Evolutionary conservation across 2,888 invertebrate genomes (phyloP).

Genomic region (Halictus quadricinctus): DNA sequence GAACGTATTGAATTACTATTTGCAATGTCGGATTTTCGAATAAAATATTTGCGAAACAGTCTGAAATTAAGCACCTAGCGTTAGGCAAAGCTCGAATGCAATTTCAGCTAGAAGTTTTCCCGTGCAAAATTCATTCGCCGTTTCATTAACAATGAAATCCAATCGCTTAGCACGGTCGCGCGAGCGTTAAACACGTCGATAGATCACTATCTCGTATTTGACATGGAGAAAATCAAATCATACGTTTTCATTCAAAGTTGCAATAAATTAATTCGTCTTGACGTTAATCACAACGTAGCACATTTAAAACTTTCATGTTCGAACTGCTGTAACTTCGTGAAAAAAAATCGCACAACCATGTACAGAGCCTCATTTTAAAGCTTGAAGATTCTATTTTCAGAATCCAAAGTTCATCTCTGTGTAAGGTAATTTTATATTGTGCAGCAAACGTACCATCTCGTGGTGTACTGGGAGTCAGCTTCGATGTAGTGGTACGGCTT

Average conservation of each 20-base stretch:
- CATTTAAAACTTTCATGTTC: background rate
- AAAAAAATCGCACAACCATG: background rate
- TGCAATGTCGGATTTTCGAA: too few relatives aligned
- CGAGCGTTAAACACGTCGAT: background rate
- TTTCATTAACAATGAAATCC: background rate
- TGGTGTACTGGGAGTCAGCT: background rate
- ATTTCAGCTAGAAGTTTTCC: background rate
- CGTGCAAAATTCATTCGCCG: background rate
- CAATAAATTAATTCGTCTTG: background rate
- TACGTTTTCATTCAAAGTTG: background rate
- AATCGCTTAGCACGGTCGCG: background rate
- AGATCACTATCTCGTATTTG: background rate
- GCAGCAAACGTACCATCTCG: background rate
- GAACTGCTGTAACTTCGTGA: background rate
- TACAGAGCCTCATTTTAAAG: background rate
- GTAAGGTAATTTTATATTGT: background rate
- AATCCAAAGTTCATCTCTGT: background rate
- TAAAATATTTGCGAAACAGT: too few relatives aligned
- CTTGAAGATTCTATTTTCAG: background rate
- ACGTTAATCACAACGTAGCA: background rate
- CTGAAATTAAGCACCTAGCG: background rate
- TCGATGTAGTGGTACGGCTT: background rate
- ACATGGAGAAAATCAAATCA: background rate
- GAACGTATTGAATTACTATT: background rate
- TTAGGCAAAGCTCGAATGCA: background rate